Conservation (phyloP, 1,140 invertebrate species). For the Atta cephalotes region DNA sequence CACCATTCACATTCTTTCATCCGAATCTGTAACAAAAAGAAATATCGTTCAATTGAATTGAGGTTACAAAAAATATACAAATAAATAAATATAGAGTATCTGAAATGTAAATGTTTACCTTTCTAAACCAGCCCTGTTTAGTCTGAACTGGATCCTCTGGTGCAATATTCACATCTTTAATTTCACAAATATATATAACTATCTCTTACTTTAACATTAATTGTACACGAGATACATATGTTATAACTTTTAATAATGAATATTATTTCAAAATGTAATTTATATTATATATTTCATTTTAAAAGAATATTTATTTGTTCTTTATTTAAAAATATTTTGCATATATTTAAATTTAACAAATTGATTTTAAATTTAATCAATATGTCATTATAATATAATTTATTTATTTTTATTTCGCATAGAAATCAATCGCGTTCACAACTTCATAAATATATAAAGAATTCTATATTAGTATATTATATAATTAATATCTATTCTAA, state of each 20-base stretch:
- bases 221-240: background rate
- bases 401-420: conserved; percentile 1
- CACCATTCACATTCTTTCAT: background rate
- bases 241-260: background rate
- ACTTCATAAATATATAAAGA: background rate
- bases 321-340: background rate
- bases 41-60: background rate
- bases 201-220: background rate
- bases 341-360: background rate
- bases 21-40: background rate
- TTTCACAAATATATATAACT: background rate
- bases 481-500: background rate
- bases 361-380: background rate
- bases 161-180: background rate
- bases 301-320: background rate
- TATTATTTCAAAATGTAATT: background rate
- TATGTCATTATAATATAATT: background rate
- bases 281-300: background rate
- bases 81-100: conserved; percentile 4
- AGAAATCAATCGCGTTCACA: background rate
- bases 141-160: too few species aligned
- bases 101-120: background rate
- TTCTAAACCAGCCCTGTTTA: background rate
- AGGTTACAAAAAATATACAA: background rate
- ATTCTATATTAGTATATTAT: background rate